Evolutionary conservation across 2,888 invertebrate species (phyloP).

Genomic region (Synanthedon tipuliformis): DNA sequence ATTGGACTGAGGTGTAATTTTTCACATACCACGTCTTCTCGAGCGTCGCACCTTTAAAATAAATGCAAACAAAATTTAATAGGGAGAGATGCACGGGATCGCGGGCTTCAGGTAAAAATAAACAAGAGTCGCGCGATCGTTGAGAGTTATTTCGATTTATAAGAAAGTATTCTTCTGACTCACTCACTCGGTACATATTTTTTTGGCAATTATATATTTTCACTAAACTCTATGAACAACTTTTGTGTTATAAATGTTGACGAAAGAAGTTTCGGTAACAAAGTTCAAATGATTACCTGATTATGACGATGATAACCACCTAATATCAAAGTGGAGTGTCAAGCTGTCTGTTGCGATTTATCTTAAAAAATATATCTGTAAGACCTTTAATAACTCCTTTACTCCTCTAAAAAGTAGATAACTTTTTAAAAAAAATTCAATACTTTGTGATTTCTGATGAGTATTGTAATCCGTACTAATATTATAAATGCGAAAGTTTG

Average conservation of each 20-base stretch:
- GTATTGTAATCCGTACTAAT: too few relatives aligned
- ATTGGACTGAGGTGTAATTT: constrained; percentile 71
- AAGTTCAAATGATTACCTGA: too few relatives aligned
- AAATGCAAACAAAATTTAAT: constrained; percentile 72
- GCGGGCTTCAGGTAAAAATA: constrained; percentile 66
- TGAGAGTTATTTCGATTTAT: constrained; percentile 18
- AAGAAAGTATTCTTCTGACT: background rate
- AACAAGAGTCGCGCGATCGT: constrained; percentile 58
- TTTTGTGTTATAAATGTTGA: background rate
- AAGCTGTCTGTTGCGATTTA: too few relatives aligned
- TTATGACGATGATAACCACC: too few relatives aligned
- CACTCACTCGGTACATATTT: background rate
- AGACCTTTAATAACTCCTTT: too few relatives aligned
- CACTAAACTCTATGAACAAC: background rate
- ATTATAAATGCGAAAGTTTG: too few relatives aligned
- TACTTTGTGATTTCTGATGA: too few relatives aligned
- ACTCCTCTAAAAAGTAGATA: too few relatives aligned
- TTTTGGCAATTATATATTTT: background rate
- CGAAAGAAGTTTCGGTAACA: too few relatives aligned
- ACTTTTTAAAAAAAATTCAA: too few relatives aligned
- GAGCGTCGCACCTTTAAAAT: constrained; percentile 71
- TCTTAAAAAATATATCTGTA: too few relatives aligned
- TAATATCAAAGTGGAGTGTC: too few relatives aligned
- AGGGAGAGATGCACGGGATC: constrained; percentile 69
- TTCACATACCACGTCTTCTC: constrained; percentile 68